phyloP scores from a whole-genome alignment of 2,888 invertebrate genomes.

The Nebria brevicollis region DNA sequence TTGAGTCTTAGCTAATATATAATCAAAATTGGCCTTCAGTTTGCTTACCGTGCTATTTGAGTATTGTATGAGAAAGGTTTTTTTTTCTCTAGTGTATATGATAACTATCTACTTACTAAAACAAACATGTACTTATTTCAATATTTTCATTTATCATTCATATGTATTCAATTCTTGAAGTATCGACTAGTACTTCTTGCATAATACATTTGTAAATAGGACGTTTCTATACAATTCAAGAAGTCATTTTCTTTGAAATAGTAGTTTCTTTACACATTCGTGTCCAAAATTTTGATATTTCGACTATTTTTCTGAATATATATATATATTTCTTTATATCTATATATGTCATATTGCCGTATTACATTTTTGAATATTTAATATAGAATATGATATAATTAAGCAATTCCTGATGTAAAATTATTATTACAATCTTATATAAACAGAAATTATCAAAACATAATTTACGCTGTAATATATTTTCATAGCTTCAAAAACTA shows the following conservation, averaged over 20 bases:
- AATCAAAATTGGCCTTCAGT: slow-evolving; percentile 40
- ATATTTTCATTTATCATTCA: slow-evolving; percentile 11
- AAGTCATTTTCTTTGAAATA: not conserved
- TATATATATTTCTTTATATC: not conserved
- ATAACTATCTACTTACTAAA: slow-evolving; percentile 16
- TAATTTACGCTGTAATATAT: too few relatives aligned
- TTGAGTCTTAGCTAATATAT: slow-evolving; percentile 13
- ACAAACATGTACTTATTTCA: slow-evolving; percentile 21
- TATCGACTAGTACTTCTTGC: slow-evolving; percentile 8
- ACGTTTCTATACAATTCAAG: not conserved
- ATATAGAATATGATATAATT: too few relatives aligned
- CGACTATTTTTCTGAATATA: not conserved
- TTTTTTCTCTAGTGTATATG: slow-evolving; percentile 3
- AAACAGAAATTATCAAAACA: too few relatives aligned
- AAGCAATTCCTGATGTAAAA: too few relatives aligned
- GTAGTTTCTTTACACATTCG: not conserved
- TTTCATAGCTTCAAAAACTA: too few relatives aligned
- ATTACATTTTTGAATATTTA: too few relatives aligned
- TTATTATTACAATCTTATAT: too few relatives aligned
- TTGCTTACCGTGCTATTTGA: not conserved
- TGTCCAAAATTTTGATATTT: not conserved
- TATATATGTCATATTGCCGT: too few relatives aligned
- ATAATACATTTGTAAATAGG: slow-evolving; percentile 8
- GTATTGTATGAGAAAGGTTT: slow-evolving; percentile 5
- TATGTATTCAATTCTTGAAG: slow-evolving; percentile 12